Evolutionary conservation across 2,797 vertebrate genomes (phyloP).

Genomic region (Sebastes flavidus): DNA sequence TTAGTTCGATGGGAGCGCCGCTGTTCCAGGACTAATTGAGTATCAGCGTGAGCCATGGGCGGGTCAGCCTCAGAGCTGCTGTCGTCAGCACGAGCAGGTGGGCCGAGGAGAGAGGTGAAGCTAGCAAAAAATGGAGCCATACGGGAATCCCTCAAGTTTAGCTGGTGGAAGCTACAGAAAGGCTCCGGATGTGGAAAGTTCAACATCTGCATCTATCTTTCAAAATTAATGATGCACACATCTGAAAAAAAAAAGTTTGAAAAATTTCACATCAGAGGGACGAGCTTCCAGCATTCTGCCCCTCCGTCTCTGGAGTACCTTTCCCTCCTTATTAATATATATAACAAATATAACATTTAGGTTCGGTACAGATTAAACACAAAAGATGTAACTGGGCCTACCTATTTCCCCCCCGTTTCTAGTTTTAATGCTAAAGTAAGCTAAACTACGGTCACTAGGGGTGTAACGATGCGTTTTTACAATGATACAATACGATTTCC

Average conservation of each 20-base stretch:
- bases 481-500: too few relatives aligned
- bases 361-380: too few relatives aligned
- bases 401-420: too few relatives aligned
- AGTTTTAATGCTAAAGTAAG: too few relatives aligned
- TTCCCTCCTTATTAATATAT: background rate
- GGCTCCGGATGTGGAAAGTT: background rate
- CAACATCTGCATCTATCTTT: background rate
- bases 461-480: too few relatives aligned
- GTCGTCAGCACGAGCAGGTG: slow-evolving; percentile 68
- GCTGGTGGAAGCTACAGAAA: slow-evolving; percentile 19
- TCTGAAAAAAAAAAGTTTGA: background rate
- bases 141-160: slow-evolving; percentile 47
- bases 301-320: background rate
- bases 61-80: slow-evolving; percentile 59
- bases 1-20: slow-evolving; percentile 65
- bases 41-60: slow-evolving; percentile 66
- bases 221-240: background rate
- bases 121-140: slow-evolving; percentile 51
- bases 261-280: background rate
- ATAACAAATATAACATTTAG: too few relatives aligned
- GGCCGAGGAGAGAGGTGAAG: slow-evolving; percentile 52
- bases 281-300: background rate
- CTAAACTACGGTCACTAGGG: too few relatives aligned
- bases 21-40: slow-evolving; percentile 82
- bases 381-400: too few relatives aligned